Evolutionary conservation across 2,797 vertebrate genomes (phyloP), one percentile per base, ranked within the genome.

Genomic region (Lepus townsendii): DNA sequence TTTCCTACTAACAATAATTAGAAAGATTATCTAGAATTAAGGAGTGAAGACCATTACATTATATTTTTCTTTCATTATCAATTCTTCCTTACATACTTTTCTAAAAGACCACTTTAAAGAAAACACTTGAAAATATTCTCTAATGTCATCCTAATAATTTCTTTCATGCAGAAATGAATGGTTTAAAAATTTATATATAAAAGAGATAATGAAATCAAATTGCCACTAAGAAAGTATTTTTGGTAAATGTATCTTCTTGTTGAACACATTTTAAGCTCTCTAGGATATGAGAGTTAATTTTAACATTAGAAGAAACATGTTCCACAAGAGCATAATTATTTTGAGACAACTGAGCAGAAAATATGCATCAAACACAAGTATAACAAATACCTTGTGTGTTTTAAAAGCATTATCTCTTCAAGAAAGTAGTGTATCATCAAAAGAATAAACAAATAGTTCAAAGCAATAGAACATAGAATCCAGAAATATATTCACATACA

Each of bases 201-300:
- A 83, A 94, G 7, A 30, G 42, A 69, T 2, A 76, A 5, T 38
- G 47, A 77, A 88, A 89, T 19, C 47, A 77, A 83, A 71, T 27
- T 38, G 2, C 63, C 52, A 72, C 24, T 72, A 65, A 82, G n/a
- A 80, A 68, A 69, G 20, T 26, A 4, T 77, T 92, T 88, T 88
- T 65, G 89, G 32, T 86, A 68, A 93, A 82, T 80, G 89, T 19
- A 62, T 76, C 14, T 88, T 75, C 54, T 75, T 79, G 52, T 90
- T 52, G 7, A 60, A 83, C 42, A 72, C 1, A n/a, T 79, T 52
- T 83, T 66, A 77, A 83, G 11, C 27, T 93, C 32, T 95, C 52
- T 38, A 38, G 57, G 7, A 52, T 14, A n/a, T 16, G 11, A 80
- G 26, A 63, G 60, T 30, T 86, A 90, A 63, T 60, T 86, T 85